phyloP scores from a whole-genome alignment of 2,888 invertebrate species.

The Stratiomys singularior region DNA sequence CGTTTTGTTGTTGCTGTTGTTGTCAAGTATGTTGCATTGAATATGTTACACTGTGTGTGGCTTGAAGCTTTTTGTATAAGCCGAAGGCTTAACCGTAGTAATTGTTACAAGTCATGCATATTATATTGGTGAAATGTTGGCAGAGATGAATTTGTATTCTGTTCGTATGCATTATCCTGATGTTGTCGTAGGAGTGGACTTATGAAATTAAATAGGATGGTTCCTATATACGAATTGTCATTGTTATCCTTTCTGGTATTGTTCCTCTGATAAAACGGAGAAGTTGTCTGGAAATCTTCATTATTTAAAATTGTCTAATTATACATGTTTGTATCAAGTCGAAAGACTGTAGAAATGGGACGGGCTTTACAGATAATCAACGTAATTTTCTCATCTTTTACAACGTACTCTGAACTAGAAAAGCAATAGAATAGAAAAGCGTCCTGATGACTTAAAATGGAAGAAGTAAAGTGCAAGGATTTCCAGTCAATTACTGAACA shows the following conservation, averaged over 20 bases:
- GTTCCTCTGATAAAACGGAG: not conserved
- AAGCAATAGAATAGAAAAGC: too few species aligned
- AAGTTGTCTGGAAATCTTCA: too few species aligned
- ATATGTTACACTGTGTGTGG: too few species aligned
- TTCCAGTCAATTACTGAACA: too few species aligned
- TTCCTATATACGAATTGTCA: not conserved
- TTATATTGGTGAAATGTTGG: slow-evolving; percentile 34
- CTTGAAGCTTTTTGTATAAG: not conserved
- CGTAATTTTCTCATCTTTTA: too few species aligned
- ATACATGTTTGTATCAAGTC: too few species aligned
- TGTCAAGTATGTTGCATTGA: not conserved
- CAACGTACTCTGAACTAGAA: too few species aligned
- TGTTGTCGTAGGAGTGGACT: slow-evolving; percentile 7
- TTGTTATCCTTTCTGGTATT: not conserved
- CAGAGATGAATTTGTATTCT: slow-evolving; percentile 37
- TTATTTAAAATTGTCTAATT: too few species aligned
- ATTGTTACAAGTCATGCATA: slow-evolving; percentile 44
- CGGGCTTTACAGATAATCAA: too few species aligned
- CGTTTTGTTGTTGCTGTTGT: not conserved
- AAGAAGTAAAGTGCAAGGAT: too few species aligned
- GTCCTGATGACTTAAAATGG: too few species aligned
- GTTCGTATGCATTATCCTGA: not conserved
- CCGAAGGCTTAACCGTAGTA: slow-evolving; percentile 30
- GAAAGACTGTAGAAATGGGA: too few species aligned
- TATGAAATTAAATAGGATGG: slow-evolving; percentile 32